A percentile compares a stretch with the other conserved stretches of the same genome.
phyloP scores from a whole-genome alignment of 2,113 vertebrate genomes.

The Eurystomus gularis region DNA sequence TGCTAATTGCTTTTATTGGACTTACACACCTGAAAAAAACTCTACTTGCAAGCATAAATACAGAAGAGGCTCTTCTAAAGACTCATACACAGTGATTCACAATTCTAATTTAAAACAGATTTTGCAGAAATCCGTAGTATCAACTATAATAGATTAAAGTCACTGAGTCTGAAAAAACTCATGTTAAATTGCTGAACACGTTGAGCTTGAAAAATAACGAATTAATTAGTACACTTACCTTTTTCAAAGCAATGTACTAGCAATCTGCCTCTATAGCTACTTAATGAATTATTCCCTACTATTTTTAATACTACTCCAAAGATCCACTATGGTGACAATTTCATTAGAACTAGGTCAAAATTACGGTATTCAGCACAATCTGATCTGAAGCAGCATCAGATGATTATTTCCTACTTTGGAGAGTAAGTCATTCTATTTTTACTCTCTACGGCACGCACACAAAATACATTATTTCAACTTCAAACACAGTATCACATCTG shows the following conservation, averaged over 20 bases:
- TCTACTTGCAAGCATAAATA: neutral
- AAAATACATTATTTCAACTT: neutral
- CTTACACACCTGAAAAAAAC: neutral
- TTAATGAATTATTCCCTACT: neutral
- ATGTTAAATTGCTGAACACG: neutral
- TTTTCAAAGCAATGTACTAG: neutral
- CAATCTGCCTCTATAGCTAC: neutral
- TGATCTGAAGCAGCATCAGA: neutral
- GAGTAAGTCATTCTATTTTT: neutral
- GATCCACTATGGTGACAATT: neutral
- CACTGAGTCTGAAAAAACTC: neutral
- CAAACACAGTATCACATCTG: neutral
- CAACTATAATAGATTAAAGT: neutral
- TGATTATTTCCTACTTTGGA: neutral
- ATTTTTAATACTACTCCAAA: neutral
- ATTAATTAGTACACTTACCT: neutral
- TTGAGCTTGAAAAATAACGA: neutral
- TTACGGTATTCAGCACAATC: neutral
- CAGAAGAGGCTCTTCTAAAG: neutral
- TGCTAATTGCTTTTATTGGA: neutral
- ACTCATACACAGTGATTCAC: neutral
- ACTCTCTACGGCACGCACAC: neutral
- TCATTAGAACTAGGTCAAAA: neutral
- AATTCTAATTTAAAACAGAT: neutral
- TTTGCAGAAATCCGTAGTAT: conserved; percentile 5